Conservation (phyloP, 2,888 invertebrate species). For the Diachrysia chrysitis region DNA sequence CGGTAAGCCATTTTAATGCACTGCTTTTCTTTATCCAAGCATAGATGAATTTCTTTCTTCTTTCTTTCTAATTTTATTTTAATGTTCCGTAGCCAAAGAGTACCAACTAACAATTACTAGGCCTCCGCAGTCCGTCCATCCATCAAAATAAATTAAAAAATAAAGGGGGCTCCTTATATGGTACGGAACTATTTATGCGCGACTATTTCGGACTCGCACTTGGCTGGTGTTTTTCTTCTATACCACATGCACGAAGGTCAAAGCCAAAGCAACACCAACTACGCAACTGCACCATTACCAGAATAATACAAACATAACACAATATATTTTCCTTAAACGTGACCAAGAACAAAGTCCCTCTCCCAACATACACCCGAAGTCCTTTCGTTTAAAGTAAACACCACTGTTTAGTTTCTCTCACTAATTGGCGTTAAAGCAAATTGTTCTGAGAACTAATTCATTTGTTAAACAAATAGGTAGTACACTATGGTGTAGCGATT, state of each 20-base stretch:
- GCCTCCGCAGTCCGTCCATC: no score
- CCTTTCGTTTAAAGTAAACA: conserved; percentile 63
- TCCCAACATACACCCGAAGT: conserved; percentile 32
- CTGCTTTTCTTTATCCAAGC: no score
- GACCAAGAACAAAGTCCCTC: conserved; percentile 38
- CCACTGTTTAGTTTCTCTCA: conserved; percentile 65
- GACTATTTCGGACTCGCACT: no score
- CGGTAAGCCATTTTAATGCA: no score
- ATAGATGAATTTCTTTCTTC: no score
- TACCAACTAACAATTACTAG: no score
- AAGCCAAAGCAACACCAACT: not conserved
- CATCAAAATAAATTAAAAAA: no score
- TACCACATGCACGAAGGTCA: not conserved
- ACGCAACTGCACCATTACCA: conserved; percentile 15
- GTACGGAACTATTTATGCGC: no score
- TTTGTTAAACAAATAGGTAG: conserved; percentile 76
- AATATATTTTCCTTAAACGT: conserved; percentile 46
- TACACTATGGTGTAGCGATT: conserved; percentile 33
- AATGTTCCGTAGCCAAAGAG: no score
- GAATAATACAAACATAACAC: conserved; percentile 12
- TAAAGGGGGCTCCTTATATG: no score
- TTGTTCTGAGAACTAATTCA: conserved; percentile 71
- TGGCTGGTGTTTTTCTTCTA: not conserved
- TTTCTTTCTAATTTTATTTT: no score
- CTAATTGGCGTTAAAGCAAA: conserved; percentile 77